Conservation (phyloP, 2,888 invertebrate genomes). For the Nesidiocoris tenuis region DNA sequence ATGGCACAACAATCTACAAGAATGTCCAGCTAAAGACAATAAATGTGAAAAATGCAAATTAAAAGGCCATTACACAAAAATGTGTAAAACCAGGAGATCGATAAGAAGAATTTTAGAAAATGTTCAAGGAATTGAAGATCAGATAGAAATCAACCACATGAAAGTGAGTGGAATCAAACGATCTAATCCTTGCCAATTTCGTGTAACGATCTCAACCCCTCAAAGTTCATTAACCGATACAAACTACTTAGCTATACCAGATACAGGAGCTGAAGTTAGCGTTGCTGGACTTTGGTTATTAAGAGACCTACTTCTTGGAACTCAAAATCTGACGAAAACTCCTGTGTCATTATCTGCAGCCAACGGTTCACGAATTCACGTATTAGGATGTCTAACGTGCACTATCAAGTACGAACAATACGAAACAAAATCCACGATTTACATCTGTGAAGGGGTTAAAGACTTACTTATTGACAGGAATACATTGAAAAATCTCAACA, state of each 20-base stretch:
- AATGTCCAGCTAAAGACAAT: background rate
- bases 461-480: slow-evolving; percentile 4
- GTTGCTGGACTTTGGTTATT: background rate
- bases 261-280: slow-evolving; percentile 20
- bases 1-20: background rate
- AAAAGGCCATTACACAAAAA: slow-evolving; percentile 1
- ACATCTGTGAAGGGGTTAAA: slow-evolving; percentile 6
- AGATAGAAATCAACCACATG: background rate
- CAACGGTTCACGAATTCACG: background rate
- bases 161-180: background rate
- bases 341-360: background rate
- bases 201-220: background rate
- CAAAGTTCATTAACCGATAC: no score
- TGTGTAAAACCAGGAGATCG: background rate
- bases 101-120: no score
- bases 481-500: background rate
- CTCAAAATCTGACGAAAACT: background rate
- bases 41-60: background rate
- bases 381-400: background rate
- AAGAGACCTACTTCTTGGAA: background rate
- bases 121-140: background rate
- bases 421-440: background rate
- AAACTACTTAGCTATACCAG: slow-evolving; percentile 4
- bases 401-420: background rate
- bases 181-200: background rate